Evolutionary conservation across 2,888 invertebrate genomes (phyloP).

Genomic region (Brenthis ino): DNA sequence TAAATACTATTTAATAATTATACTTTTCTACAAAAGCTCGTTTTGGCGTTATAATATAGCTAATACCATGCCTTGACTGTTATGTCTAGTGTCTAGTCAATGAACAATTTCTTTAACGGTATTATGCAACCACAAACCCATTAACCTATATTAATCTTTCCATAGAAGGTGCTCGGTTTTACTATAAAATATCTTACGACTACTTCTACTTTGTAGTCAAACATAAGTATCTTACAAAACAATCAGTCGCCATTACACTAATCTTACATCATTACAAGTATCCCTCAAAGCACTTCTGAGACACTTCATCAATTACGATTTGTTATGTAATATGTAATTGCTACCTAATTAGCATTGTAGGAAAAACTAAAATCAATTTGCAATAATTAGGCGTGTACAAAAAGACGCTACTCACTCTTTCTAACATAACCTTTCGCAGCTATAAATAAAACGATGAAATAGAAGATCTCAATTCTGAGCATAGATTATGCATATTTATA

Average conservation of each 20-base stretch:
- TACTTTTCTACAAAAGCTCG: no score
- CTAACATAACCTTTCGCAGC: neutral
- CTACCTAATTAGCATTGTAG: no score
- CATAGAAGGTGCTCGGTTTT: constrained; percentile 13
- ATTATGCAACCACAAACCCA: neutral
- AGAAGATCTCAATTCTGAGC: neutral
- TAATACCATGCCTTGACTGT: neutral
- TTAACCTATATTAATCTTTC: constrained; percentile 23
- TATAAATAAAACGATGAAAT: neutral
- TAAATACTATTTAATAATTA: no score
- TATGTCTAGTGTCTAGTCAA: neutral
- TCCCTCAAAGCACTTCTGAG: neutral
- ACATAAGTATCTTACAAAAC: no score
- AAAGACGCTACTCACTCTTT: neutral
- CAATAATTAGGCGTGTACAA: no score
- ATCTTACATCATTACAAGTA: neutral
- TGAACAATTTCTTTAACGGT: constrained; percentile 17
- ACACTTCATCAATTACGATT: neutral
- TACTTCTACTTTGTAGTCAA: no score
- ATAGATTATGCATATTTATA: neutral
- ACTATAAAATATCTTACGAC: no score
- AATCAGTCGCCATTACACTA: neutral
- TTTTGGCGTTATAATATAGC: neutral
- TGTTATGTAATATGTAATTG: neutral
- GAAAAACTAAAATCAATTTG: no score